Base-by-base conservation (phyloP, 2,888 invertebrate species). In the Flabesymbios commensalis region DNA sequence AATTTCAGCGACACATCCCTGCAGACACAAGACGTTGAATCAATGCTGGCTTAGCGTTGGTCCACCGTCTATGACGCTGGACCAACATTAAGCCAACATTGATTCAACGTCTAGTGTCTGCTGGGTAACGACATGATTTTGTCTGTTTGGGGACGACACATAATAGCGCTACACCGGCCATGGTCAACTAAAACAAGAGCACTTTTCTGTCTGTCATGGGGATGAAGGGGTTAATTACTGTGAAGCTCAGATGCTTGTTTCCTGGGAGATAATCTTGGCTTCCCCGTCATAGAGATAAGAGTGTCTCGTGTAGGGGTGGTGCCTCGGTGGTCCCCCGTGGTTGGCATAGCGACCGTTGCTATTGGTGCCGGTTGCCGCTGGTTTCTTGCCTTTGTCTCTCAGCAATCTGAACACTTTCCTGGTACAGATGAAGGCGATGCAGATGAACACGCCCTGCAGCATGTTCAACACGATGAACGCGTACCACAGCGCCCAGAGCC, bases 381-480 rank as follows among this genome's bases (percentile, higher is more conserved):
- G 49, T 26, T 29, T 32, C 7, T 32, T 28, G 5, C 49, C 49
- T 14, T 14, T 7, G 22, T 22, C 22, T 10, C 31, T 7, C 41
- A 66, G 47, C 63, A 65, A 53, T 17, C 57, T 57, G 57, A 62
- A 54, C 0, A 78, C 78, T 52, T 74, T 76, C 48, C 59, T 71
- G 22, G 75, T 77, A 65, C 72, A 76, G n/a, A 77, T 67, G 66
- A 78, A 79, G 14, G 74, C 69, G 19, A 76, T 57, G 32, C 70
- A 75, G 53, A 88, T 86, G 67, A 87, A 84, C 63, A 88, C 85
- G 42, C 89, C 89, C 83, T 89, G 83, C 59, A 80, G 72, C 2
- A 82, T 79, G 68, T 84, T 85, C 58, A 85, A 71, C 10, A 83
- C 62, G 2, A 84, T 83, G 72, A 84, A 85, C 2, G 81, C 73